Percentiles rank a stretch among this genome's conserved stretches.
These are phyloP conservation scores for Bombus terrestris DNA, from an alignment of 1,140 invertebrate species.

Conservation along the genomic window DNA sequence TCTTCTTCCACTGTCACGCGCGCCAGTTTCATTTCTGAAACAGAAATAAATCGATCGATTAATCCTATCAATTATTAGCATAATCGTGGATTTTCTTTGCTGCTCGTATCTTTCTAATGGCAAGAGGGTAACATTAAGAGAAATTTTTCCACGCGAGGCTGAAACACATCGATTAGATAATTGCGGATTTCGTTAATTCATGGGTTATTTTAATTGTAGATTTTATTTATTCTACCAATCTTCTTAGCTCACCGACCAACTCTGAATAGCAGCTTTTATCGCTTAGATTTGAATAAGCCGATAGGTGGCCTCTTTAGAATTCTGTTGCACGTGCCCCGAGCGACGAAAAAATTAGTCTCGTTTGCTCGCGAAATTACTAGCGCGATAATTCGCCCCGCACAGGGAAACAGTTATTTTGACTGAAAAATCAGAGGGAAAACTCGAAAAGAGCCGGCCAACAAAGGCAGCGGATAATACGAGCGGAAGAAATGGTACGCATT, in stretches of 20 bases:
- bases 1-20: too few relatives aligned
- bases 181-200: too few relatives aligned
- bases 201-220: too few relatives aligned
- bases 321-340: not conserved
- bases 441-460: not conserved
- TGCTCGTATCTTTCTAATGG: too few relatives aligned
- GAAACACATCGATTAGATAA: too few relatives aligned
- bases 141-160: too few relatives aligned
- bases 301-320: not conserved
- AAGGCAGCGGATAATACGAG: not conserved
- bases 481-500: not conserved
- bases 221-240: not conserved
- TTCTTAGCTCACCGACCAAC: not conserved
- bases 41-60: too few relatives aligned
- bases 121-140: too few relatives aligned
- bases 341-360: constrained; percentile 6
- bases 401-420: not conserved
- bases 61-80: not conserved
- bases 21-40: too few relatives aligned
- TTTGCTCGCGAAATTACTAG: constrained; percentile 15
- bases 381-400: not conserved
- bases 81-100: not conserved
- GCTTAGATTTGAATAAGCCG: constrained; percentile 1
- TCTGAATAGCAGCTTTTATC: not conserved
- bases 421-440: not conserved